A percentile compares a stretch with the other conserved stretches of the same genome.
phyloP scores from a whole-genome alignment of 2,888 invertebrate genomes.

The Xiphydria camelus region DNA sequence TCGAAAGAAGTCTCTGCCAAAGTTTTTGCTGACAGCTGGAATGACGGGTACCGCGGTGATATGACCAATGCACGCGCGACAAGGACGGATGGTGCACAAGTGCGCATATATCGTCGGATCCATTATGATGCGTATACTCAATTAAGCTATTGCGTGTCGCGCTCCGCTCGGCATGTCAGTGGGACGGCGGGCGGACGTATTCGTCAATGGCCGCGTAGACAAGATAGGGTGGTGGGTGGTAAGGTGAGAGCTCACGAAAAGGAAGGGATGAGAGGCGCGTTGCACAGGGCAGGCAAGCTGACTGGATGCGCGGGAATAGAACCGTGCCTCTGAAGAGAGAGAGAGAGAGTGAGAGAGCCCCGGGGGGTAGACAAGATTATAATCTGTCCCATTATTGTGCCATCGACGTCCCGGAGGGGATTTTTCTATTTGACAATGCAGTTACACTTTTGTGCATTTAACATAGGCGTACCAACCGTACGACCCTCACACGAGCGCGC shows the following conservation, averaged over 20 bases:
- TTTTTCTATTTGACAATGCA: slow-evolving; percentile 55
- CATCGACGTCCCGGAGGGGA: slow-evolving; percentile 57
- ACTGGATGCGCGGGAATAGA: background rate
- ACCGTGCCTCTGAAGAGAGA: no score
- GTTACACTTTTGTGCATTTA: slow-evolving; percentile 57
- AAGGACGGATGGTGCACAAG: background rate
- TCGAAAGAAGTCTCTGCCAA: background rate
- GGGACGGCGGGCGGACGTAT: no score
- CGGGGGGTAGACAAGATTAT: slow-evolving; percentile 58
- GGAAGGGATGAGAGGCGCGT: no score
- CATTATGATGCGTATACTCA: slow-evolving; percentile 52
- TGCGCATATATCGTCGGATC: slow-evolving; percentile 48
- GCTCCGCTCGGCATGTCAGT: background rate
- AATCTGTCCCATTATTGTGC: slow-evolving; percentile 58
- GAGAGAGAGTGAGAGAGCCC: slow-evolving; percentile 26
- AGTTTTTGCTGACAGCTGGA: background rate
- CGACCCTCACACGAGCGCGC: background rate
- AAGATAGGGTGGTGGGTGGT: background rate
- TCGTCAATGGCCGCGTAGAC: slow-evolving; percentile 21
- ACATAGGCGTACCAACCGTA: slow-evolving; percentile 29
- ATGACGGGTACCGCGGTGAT: background rate
- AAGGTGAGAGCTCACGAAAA: no score
- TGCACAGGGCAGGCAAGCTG: slow-evolving; percentile 5
- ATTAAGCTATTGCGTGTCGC: slow-evolving; percentile 38
- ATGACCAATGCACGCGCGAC: background rate